Conservation (phyloP, 2,797 vertebrate species). For the Hyperoplus lanceolatus region DNA sequence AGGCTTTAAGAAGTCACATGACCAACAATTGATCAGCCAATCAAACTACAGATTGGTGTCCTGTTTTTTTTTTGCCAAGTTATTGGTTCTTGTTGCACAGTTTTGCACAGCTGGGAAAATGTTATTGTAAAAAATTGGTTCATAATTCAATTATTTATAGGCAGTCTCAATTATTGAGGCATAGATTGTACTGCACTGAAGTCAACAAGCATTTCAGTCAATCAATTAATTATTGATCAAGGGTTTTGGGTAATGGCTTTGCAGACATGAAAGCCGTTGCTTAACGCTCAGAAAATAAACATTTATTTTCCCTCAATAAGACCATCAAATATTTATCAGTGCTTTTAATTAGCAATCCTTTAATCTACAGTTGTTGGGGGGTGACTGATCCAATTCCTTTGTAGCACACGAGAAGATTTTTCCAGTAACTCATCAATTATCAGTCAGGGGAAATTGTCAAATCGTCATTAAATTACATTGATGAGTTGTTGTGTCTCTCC, state of each 20-base stretch:
- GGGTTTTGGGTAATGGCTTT: conserved; percentile 43
- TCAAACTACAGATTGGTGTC: no score
- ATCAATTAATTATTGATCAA: conserved; percentile 59
- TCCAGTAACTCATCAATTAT: conserved; percentile 2
- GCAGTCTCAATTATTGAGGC: conserved; percentile 26
- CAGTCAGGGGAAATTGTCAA: background rate
- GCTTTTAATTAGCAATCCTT: conserved; percentile 37
- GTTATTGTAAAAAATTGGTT: conserved; percentile 11
- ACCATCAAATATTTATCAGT: conserved; percentile 56
- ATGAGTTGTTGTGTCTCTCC: conserved; percentile 2
- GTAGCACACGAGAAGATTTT: conserved; percentile 1
- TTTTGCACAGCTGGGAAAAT: background rate
- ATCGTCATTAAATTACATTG: background rate
- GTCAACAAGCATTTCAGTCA: conserved; percentile 46
- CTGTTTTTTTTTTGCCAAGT: background rate
- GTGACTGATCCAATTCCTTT: conserved; percentile 15
- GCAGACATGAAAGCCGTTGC: conserved; percentile 35
- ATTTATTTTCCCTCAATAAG: conserved; percentile 26
- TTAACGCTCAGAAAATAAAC: conserved; percentile 51
- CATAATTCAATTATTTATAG: conserved; percentile 32
- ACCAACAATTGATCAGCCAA: no score
- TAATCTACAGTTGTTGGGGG: conserved; percentile 33
- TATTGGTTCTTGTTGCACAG: background rate
- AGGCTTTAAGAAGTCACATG: no score
- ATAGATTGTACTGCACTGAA: conserved; percentile 41